These are phyloP conservation scores for Taurulus bubalis DNA, from an alignment of 2,113 vertebrate genomes.

Conservation along the genomic window DNA sequence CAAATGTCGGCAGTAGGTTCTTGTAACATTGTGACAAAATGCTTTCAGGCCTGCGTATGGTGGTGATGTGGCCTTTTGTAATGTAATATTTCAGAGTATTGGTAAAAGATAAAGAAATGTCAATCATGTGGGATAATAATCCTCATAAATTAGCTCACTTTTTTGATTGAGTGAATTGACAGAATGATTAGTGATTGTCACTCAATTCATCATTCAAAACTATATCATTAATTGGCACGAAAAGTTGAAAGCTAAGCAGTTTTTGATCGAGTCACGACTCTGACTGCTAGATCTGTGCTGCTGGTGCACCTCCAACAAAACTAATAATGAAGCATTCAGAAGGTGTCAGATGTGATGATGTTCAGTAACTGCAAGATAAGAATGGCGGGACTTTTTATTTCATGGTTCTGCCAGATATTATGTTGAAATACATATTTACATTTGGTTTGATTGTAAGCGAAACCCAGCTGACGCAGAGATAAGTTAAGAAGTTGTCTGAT, in stretches of 20 bases:
- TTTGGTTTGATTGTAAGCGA: background rate
- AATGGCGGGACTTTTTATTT: background rate
- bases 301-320: background rate
- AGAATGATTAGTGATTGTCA: background rate
- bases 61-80: background rate
- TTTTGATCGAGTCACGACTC: background rate
- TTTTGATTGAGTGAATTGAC: background rate
- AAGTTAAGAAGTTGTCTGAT: background rate
- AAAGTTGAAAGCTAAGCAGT: slow-evolving; percentile 2
- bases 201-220: background rate
- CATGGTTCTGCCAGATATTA: background rate
- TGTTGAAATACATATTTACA: slow-evolving; percentile 15
- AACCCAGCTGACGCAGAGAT: background rate
- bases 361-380: background rate
- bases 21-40: background rate
- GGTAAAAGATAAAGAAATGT: background rate
- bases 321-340: background rate
- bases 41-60: no score
- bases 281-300: background rate
- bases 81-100: background rate
- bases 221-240: background rate
- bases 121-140: no score
- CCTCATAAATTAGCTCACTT: background rate
- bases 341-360: background rate
- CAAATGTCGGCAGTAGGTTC: background rate